A percentile compares a stretch with the other conserved stretches of the same genome.
Evolutionary conservation across 2,113 vertebrate species (phyloP).

Genomic region (Bungarus multicinctus): DNA sequence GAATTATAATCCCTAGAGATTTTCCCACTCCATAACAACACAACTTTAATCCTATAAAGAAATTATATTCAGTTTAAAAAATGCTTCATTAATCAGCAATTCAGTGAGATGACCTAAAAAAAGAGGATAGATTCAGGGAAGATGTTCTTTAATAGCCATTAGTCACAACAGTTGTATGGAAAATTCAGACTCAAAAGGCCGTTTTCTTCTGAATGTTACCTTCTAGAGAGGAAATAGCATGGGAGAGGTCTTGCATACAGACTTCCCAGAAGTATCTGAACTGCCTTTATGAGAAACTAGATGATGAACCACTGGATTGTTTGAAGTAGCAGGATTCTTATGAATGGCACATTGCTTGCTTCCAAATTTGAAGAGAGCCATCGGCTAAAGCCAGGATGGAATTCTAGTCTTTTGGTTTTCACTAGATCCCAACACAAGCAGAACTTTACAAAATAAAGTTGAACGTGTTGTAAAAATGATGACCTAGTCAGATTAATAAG

Average conservation of each 20-base stretch:
- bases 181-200: neutral
- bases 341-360: neutral
- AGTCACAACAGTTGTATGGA: neutral
- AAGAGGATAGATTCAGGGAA: neutral
- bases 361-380: accelerated
- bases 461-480: accelerated
- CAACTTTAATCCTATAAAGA: neutral
- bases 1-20: neutral
- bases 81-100: neutral
- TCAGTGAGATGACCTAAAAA: neutral
- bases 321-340: neutral
- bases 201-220: neutral
- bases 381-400: neutral
- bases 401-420: neutral
- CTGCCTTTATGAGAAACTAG: neutral
- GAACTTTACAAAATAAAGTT: neutral
- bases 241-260: neutral
- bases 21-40: neutral
- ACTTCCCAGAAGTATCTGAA: neutral
- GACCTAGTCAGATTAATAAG: neutral
- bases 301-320: neutral
- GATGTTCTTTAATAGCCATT: neutral
- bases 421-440: accelerated
- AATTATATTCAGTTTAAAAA: neutral
- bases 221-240: neutral